Evolutionary conservation across 2,797 vertebrate species (phyloP), one percentile per base, ranked within the genome.

Genomic region (Sternotherus odoratus): DNA sequence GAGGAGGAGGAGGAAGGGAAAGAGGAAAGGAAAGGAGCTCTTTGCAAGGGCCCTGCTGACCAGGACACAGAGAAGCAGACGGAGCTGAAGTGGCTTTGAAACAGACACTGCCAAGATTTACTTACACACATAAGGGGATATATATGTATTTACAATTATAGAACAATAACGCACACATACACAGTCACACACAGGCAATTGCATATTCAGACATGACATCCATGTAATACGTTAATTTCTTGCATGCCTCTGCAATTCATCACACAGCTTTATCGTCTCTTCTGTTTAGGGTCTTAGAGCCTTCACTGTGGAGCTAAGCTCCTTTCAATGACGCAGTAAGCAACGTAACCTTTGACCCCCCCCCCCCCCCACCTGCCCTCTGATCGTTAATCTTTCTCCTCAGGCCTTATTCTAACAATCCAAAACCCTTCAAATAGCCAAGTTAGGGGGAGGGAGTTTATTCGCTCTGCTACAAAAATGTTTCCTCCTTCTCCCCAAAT

Each of bases 191-290:
- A 92, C 63, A 7, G 54, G 66, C 95, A 97, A 94, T 89, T 96
- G 96, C 96, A 96, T 95, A 97, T 91, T 94, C 85, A 74, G 93
- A 94, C 77, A 1, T 96, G 97, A 97, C 96, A 96, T 95, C 93
- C 95, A 93, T 43, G 88, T 87, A 86, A 91, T 86, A 85, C 89
- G 90, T 93, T 89, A 89, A 77, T 46, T 74, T 74, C 23, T 74
- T 74, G n/a, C n/a, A 36, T 66, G 4, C 12, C 69, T 46, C 91
- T 92, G 95, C 79, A 74, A 51, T 0, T 3, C 91, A 88, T 83
- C 93, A 81, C 0, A 3, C 85, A 60, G 89, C 88, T 94, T 57
- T 57, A 26, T 57, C 28, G 13, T 91, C 92, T 91, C 82, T 83
- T 93, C 92, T 92, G 85, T 82, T 36, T 17, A 89, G 83, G 87